These are phyloP conservation scores for Sparus aurata DNA, from an alignment of 2,797 vertebrate genomes.

Conservation along the genomic window DNA sequence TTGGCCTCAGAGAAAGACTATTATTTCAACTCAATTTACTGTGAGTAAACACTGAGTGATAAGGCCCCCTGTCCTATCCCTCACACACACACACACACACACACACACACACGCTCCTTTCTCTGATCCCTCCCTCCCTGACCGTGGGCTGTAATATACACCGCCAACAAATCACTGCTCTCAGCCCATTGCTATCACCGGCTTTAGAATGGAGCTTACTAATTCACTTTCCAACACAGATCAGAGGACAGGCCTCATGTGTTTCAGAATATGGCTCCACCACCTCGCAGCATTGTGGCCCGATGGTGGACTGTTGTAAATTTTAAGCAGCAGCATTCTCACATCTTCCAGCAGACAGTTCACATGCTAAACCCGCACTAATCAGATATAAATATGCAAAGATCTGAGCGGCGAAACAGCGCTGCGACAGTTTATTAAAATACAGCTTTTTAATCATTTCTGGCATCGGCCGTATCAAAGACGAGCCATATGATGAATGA, in stretches of 20 bases:
- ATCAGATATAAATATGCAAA: slow-evolving; percentile 65
- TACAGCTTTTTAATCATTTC: slow-evolving; percentile 55
- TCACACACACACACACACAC: slow-evolving; percentile 50
- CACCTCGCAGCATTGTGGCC: slow-evolving; percentile 78
- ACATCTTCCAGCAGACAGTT: slow-evolving; percentile 58
- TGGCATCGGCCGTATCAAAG: slow-evolving; percentile 62
- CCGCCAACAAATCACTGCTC: slow-evolving; percentile 85
- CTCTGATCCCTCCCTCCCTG: slow-evolving; percentile 70
- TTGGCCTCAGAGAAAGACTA: slow-evolving; percentile 85
- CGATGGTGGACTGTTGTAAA: slow-evolving; percentile 77
- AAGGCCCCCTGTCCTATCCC: slow-evolving; percentile 78
- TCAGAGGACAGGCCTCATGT: slow-evolving; percentile 90
- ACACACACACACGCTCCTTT: slow-evolving; percentile 52
- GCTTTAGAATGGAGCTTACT: slow-evolving; percentile 80
- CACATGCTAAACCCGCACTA: slow-evolving; percentile 62
- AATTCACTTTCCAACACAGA: slow-evolving; percentile 87
- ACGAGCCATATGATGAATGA: slow-evolving; percentile 59
- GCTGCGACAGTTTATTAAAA: slow-evolving; percentile 62
- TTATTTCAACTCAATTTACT: slow-evolving; percentile 91
- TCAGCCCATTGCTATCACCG: slow-evolving; percentile 77
- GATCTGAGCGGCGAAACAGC: slow-evolving; percentile 38
- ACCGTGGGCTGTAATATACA: slow-evolving; percentile 84
- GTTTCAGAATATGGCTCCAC: slow-evolving; percentile 84
- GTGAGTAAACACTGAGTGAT: slow-evolving; percentile 90
- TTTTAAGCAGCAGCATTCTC: slow-evolving; percentile 66